Base-by-base conservation (phyloP, 2,113 vertebrate genomes). In the Sylvilagus bachmani region DNA sequence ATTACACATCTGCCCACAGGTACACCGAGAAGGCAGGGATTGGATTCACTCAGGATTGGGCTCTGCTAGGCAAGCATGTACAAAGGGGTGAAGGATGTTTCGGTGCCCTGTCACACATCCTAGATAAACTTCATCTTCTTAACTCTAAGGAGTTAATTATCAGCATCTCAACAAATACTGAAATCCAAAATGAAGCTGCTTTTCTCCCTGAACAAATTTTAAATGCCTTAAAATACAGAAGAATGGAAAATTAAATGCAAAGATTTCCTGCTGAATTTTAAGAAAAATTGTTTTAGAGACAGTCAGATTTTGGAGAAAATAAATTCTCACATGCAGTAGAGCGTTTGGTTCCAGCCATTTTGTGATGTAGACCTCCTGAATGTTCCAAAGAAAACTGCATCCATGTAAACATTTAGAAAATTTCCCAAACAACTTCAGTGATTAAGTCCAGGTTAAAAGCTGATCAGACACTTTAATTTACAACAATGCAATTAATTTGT, bases 341-440 rank as follows among this genome's bases (percentile, higher is more conserved):
- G 85, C 13, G 53, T 86, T 33, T 44, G 61, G 21, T 67, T 66
- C 19, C 38, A 82, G 27, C 31, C 11, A 49, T 33, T 93, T 93
- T 88, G 66, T 75, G 33, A 81, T 13, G 66, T 86, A 85, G 31
- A 38, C 10, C 5, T 66, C 51, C 36, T 71, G 24, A 38, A 87
- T 21, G 85, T 91, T 89, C 44, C 91, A n/a, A 95, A 92, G 67
- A 93, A 88, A 89, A 77, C n/a, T 82, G 21, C 25, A 67, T 29
- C 21, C 13, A 61, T 89, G 53, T 81, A 73, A 66, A 62, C 19
- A 84, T 95, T 84, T 80, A 93, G 6, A 90, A 29, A 87, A 53
- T 69, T 74, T 74, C 84, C 25, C 29, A 66, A 86, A 77, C 51
- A 51, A 55, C 33, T 87, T 79, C 3, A 84, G 11, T 74, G 62